Conservation (phyloP, 2,113 vertebrate species). For the Formicarius rufipectus region DNA sequence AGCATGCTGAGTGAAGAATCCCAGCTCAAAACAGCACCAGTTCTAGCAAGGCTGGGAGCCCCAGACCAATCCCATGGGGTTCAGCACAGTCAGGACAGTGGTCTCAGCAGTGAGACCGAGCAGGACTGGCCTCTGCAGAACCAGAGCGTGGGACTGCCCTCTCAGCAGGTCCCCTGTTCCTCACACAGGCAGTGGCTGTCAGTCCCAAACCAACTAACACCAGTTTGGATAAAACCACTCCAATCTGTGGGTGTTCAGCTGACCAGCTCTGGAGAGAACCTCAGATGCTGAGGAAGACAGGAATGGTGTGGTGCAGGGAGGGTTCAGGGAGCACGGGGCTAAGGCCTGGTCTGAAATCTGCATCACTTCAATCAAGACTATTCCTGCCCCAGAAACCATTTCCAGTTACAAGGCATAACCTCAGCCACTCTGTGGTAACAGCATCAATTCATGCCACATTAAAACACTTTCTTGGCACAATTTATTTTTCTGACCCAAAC, state of each 20-base stretch:
- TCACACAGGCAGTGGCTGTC: not conserved
- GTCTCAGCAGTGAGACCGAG: fast-evolving
- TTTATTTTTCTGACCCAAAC: slow-evolving; percentile 69
- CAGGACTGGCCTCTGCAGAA: not conserved
- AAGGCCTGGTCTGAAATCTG: not conserved
- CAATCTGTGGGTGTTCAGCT: not conserved
- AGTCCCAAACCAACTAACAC: not conserved
- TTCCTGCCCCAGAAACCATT: slow-evolving; percentile 22
- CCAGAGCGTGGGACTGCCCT: not conserved
- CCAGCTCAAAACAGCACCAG: not conserved
- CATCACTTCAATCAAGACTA: not conserved
- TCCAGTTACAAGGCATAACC: slow-evolving; percentile 17
- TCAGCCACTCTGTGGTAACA: slow-evolving; percentile 11
- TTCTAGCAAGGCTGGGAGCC: not conserved
- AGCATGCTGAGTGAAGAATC: not conserved
- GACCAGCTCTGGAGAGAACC: not conserved
- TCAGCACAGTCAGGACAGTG: not conserved
- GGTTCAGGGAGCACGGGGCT: not conserved
- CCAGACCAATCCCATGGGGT: not conserved
- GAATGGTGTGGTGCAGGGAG: not conserved
- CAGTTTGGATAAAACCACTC: not conserved
- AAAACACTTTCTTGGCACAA: slow-evolving; percentile 69
- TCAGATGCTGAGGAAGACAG: not conserved
- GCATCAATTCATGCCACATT: slow-evolving; percentile 57
- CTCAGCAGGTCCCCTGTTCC: not conserved